Evolutionary conservation across 2,888 invertebrate genomes (phyloP), one percentile per base, ranked within the genome.

Genomic region (Linnaemya tessellans): DNA sequence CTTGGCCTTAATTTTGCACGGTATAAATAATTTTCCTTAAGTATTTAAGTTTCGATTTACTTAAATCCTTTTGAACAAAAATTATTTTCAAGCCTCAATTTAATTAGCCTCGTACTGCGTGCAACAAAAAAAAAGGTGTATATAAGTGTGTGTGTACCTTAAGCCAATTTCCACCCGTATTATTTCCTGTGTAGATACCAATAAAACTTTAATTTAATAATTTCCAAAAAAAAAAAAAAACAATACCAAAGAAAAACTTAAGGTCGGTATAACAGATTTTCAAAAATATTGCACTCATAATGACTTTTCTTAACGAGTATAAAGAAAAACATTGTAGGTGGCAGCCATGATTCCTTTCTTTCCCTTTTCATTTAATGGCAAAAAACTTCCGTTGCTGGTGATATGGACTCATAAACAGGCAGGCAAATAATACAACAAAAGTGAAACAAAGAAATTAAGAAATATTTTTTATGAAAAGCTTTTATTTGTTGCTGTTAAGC

Each of bases 361-460:
- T n/a, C 5, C 30, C 13, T 15, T n/a, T 38, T 41, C 8, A 1
- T 46, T 54, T 41, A 30, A 41, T 25, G 54, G 54, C 20, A 41
- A 54, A 70, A 70, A 41, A 70, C n/a, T 56, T 70, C 54, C 68
- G 54, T 70, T 70, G 54, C 68, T 41, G 54, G 38, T 54, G 41
- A 20, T 25, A 5, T 38, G n/a, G n/a, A n/a, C 38, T 38, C 18
- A 68, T 30, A 68, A 62, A 22, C 41, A 35, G 20, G 20, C 35
- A 18, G n/a, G n/a, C n/a, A n/a, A n/a, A n/a, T n/a, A 35, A 62
- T 20, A 38, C 10, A 10, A 67, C 9, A 25, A 49, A 65, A 46
- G 18, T 10, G 9, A 62, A 38, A 51, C n/a, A 68, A 51, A 54
- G 18, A 68, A 41, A 70, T 56, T 41, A 15, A 18, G 51, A 68